A percentile compares a stretch with the other conserved stretches of the same genome.
Conservation (phyloP, 1,140 invertebrate genomes). For the Grapholita molesta region DNA sequence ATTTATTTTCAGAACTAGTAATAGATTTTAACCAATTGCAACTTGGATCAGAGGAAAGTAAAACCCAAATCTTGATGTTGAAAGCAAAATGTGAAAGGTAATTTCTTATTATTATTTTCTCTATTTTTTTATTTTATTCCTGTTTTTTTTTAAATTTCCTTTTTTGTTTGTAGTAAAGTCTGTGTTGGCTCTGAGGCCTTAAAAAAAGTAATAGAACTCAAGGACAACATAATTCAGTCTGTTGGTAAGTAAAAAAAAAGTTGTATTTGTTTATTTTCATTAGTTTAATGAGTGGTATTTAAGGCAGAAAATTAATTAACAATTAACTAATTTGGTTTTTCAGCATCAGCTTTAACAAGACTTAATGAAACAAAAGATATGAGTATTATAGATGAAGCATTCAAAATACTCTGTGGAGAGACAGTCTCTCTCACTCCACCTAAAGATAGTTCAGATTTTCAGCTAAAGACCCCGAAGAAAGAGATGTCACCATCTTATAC, state of each 20-base stretch:
- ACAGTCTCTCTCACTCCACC: conserved; percentile 19
- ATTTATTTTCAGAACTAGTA: conserved; percentile 42
- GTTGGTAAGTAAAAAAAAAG: conserved; percentile 40
- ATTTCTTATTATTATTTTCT: background rate
- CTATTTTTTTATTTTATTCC: background rate
- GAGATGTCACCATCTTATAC: conserved; percentile 21
- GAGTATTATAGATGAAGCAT: conserved; percentile 41
- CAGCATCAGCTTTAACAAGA: conserved; percentile 50
- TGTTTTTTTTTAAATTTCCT: background rate
- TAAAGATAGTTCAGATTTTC: conserved; percentile 12
- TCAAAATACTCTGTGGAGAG: conserved; percentile 52
- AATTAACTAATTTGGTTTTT: conserved; percentile 25
- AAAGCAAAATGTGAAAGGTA: conserved; percentile 55
- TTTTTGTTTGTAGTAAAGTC: conserved; percentile 42
- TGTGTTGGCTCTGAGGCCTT: conserved; percentile 42
- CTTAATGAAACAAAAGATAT: conserved; percentile 55
- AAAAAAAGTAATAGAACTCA: conserved; percentile 43
- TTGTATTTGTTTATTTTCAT: background rate
- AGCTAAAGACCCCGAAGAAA: conserved; percentile 30
- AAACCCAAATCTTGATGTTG: conserved; percentile 32
- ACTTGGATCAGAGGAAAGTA: conserved; percentile 29
- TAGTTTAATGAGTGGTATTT: too few relatives aligned
- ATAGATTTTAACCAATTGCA: conserved; percentile 39
- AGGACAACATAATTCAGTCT: conserved; percentile 46
- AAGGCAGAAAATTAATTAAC: background rate